Evolutionary conservation across 2,113 vertebrate genomes (phyloP).

Genomic region (Dissostichus mawsoni): DNA sequence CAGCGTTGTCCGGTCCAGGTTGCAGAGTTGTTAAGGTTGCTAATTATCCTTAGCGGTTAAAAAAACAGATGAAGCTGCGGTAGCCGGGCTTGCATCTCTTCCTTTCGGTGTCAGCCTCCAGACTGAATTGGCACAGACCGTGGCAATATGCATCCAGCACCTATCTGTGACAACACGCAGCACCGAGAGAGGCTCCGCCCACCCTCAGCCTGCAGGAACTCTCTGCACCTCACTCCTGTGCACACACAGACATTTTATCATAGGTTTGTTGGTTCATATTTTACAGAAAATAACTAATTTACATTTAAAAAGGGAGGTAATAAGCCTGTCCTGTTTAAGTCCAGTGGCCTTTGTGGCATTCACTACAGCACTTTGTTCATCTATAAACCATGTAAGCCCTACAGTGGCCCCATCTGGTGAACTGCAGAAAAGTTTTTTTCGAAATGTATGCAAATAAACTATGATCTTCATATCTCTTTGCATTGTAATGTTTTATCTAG

Average conservation of each 20-base stretch:
- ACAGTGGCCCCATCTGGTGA: conserved; percentile 72
- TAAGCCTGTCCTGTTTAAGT: not conserved
- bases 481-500: not conserved
- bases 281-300: not conserved
- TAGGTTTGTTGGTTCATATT: not conserved
- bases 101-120: conserved; percentile 65
- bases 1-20: conserved; percentile 14
- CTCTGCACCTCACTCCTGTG: not conserved
- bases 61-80: conserved; percentile 13
- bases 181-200: conserved; percentile 67
- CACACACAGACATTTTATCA: not conserved
- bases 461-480: not conserved
- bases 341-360: not conserved
- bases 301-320: not conserved
- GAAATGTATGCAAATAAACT: conserved; percentile 13
- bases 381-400: conserved; percentile 24
- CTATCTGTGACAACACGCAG: conserved; percentile 69
- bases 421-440: conserved; percentile 39
- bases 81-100: conserved; percentile 49
- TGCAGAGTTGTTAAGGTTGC: not conserved
- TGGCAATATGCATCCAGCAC: conserved; percentile 64
- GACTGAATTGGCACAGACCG: conserved; percentile 65
- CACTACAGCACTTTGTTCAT: conserved; percentile 12
- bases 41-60: conserved; percentile 61
- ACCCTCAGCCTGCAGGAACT: conserved; percentile 11